Base-by-base conservation (phyloP, 2,888 invertebrate genomes). In the Tachina fera region DNA sequence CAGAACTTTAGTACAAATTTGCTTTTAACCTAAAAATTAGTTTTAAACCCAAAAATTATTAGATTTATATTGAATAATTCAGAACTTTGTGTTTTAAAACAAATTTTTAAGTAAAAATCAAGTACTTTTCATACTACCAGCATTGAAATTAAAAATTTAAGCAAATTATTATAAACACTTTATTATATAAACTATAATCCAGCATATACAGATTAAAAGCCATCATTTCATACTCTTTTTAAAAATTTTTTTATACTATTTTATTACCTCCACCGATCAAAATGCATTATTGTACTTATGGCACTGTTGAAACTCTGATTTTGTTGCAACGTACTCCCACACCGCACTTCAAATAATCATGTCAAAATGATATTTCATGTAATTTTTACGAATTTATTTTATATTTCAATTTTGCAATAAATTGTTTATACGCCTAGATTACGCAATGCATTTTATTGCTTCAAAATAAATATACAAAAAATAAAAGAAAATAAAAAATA, bases 281-380 rank as follows among this genome's bases (percentile, higher is more conserved):
- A 39, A 16, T 45, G n/a, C 41, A 16, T 16, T 45, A 5, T 41
- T 9, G 19, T 31, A 31, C n/a, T 19, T 16, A 4, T n/a, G 14
- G 5, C 14, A 14, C n/a, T 16, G 16, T 1, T 43, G 51, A 41
- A 31, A 6, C 10, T 63, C 22, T 22, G 39, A 31, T 14, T 74
- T 43, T 39, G 63, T 41, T 56, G 53, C 19, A 14, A 13, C 10
- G 1, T 22, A 56, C 19, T 39, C 39, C 19, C 41, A 10, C 39
- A 65, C 45, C 31, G 45, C 58, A 77, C 77, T 77, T 68, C 67
- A 68, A 77, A 61, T 65, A 80, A 68, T 77, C 84, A 81, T 77
- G 77, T 72, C 74, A 81, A 78, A 77, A 78, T 81, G 68, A 81
- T 74, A 85, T 81, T 74, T 82, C 74, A 76, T 82, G 68, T 39